phyloP scores from a whole-genome alignment of 2,113 vertebrate genomes.

The Cygnus buccinator region DNA sequence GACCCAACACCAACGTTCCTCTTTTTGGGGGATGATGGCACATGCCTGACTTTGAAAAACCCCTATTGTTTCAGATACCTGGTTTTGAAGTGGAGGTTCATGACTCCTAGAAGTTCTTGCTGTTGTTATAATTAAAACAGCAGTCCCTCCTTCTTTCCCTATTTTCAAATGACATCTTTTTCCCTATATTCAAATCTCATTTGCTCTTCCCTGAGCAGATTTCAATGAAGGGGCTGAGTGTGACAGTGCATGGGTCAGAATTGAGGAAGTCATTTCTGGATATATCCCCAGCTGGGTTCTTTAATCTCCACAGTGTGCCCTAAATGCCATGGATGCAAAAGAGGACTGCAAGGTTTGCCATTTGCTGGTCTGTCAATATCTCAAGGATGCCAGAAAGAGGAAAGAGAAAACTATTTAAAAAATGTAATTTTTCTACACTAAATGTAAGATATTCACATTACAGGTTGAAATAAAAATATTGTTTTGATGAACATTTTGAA shows the following conservation, averaged over 20 bases:
- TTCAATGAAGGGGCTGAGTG: not conserved
- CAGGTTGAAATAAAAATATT: not conserved
- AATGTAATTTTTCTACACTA: not conserved
- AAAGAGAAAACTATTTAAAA: not conserved
- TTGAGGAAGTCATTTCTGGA: rapidly evolving
- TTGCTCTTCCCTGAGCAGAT: not conserved
- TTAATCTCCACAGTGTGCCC: not conserved
- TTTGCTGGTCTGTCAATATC: conserved; percentile 2
- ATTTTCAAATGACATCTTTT: not conserved
- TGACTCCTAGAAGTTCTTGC: not conserved
- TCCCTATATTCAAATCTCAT: not conserved
- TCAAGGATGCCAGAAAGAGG: not conserved
- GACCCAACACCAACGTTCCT: not conserved
- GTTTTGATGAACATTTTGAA: not conserved
- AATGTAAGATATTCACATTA: not conserved
- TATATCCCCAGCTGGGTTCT: not conserved
- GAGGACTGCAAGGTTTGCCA: not conserved
- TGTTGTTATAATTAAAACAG: not conserved
- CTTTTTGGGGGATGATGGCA: not conserved
- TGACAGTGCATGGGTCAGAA: not conserved
- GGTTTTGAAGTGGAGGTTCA: not conserved
- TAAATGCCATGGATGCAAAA: not conserved
- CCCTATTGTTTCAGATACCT: not conserved
- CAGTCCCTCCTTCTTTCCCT: not conserved
- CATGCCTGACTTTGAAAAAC: not conserved